These are phyloP conservation scores for Chlorodrepanis virens DNA, from an alignment of 2,113 vertebrate genomes.

Conservation along the genomic window DNA sequence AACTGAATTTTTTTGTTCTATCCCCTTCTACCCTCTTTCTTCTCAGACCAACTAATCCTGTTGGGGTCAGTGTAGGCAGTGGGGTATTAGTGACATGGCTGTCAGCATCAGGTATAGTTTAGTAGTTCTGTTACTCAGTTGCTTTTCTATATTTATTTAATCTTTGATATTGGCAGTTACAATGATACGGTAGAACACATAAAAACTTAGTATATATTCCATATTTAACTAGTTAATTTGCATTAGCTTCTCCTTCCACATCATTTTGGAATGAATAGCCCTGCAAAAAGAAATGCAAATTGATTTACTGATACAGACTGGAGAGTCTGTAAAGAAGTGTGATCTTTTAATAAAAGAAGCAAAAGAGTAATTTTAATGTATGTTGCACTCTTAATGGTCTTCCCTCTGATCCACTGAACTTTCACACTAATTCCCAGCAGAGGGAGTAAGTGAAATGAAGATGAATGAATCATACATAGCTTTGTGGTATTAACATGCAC, in stretches of 20 bases:
- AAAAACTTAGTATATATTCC: not conserved
- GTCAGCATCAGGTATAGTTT: not conserved
- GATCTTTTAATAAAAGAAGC: not conserved
- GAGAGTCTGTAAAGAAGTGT: not conserved
- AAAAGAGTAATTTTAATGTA: not conserved
- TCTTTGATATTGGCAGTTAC: not conserved
- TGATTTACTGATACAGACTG: not conserved
- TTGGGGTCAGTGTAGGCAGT: not conserved
- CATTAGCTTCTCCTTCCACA: not conserved
- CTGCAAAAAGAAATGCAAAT: not conserved
- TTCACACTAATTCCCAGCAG: conserved; percentile 4
- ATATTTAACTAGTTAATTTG: not conserved
- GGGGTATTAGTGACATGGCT: not conserved
- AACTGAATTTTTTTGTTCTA: not conserved
- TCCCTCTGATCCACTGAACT: not conserved
- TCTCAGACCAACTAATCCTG: not conserved
- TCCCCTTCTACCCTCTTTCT: not conserved
- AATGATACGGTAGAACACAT: not conserved
- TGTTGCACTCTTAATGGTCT: not conserved
- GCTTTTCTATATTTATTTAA: not conserved
- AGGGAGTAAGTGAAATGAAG: conserved; percentile 22
- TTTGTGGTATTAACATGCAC: not conserved
- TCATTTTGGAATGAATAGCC: not conserved
- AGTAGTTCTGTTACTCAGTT: not conserved
- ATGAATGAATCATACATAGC: not conserved